Conservation (phyloP, 2,113 vertebrate genomes). For the Pachycephala philippinensis region DNA sequence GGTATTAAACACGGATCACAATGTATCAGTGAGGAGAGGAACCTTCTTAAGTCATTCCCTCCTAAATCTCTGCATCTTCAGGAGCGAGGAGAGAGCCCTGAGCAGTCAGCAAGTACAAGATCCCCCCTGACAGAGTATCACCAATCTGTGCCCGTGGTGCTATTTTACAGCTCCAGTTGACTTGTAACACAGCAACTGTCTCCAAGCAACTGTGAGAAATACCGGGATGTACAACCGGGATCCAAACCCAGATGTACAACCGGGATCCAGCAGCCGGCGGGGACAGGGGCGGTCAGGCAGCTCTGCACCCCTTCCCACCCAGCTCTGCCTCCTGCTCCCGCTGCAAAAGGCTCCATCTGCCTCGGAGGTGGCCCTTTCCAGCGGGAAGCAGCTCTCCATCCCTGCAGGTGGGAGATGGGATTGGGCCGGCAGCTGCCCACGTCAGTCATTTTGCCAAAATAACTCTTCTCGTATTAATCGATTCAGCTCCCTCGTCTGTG, state of each 20-base stretch:
- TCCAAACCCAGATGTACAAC: not conserved
- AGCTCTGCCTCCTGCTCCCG: not conserved
- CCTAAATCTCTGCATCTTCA: not conserved
- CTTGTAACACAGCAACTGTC: slow-evolving; percentile 80
- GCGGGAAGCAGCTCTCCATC: not conserved
- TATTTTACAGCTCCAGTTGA: slow-evolving; percentile 59
- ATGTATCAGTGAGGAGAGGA: not conserved
- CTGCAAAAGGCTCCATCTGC: not conserved
- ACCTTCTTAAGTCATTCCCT: not conserved
- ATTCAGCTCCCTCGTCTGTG: not conserved
- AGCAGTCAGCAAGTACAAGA: not conserved
- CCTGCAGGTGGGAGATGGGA: not conserved
- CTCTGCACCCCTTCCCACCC: not conserved
- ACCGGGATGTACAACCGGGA: slow-evolving; percentile 5
- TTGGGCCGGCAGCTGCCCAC: not conserved
- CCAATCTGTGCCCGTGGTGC: slow-evolving; percentile 23
- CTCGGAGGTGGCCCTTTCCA: not conserved
- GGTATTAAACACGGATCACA: not conserved
- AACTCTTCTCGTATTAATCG: not conserved
- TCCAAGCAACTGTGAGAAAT: slow-evolving; percentile 81
- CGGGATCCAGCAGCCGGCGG: not conserved
- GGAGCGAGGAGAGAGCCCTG: not conserved
- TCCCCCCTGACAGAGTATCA: not conserved
- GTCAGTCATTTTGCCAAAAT: not conserved
- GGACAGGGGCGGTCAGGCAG: not conserved